Conservation (phyloP, 2,888 invertebrate species). For the Nyleta sp. region DNA sequence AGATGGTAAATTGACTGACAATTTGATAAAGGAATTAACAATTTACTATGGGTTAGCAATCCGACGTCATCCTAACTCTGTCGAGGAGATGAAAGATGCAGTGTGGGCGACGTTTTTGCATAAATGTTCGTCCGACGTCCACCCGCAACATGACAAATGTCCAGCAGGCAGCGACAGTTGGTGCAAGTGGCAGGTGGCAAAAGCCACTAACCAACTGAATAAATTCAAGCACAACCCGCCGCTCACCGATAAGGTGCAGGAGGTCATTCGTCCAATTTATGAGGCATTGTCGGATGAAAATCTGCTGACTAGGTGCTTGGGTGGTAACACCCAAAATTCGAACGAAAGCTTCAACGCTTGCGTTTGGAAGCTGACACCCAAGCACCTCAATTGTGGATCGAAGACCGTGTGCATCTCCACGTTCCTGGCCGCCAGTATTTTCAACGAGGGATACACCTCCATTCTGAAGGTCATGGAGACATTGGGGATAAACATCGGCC, state of each 20-base stretch:
- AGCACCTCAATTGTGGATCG: not conserved
- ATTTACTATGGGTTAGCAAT: conserved; percentile 67
- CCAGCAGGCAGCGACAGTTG: not conserved
- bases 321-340: not conserved
- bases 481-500: not conserved
- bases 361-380: not conserved
- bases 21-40: not conserved
- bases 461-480: not conserved
- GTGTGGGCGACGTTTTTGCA: conserved; percentile 65
- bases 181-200: conserved; percentile 13
- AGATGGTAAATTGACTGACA: not conserved
- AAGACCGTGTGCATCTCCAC: not conserved
- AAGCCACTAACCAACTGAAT: conserved; percentile 1
- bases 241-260: conserved; percentile 29
- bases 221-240: conserved; percentile 17
- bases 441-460: not conserved
- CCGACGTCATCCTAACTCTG: not conserved
- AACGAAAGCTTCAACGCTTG: not conserved
- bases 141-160: conserved; percentile 12
- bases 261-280: conserved; percentile 21
- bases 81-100: conserved; percentile 33
- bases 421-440: not conserved
- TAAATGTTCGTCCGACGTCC: conserved; percentile 1
- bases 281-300: not conserved
- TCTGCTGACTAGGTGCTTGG: not conserved